A percentile compares a stretch with the other conserved stretches of the same genome.
These are phyloP conservation scores for rabbit (Oryctolagus cuniculus) DNA, from an alignment of 2,113 vertebrate species.

Conservation along the genomic window DNA sequence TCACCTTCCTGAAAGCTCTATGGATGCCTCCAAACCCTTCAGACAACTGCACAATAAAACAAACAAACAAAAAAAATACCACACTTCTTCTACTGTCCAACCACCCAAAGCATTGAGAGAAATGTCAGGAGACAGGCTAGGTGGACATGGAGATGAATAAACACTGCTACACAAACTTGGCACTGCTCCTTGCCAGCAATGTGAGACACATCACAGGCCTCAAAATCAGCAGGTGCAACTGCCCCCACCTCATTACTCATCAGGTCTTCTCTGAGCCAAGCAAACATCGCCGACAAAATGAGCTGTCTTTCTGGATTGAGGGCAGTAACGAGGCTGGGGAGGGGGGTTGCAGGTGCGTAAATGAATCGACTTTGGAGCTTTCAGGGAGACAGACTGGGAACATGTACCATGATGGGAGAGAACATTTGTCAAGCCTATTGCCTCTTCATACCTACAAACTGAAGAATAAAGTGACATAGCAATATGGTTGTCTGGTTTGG, in stretches of 20 bases:
- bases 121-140: background rate
- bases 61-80: too few species aligned
- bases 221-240: background rate
- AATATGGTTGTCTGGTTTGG: background rate
- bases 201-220: background rate
- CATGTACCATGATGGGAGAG: background rate
- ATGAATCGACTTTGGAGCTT: background rate
- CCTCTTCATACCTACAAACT: background rate
- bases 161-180: background rate
- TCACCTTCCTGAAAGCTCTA: background rate
- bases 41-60: too few species aligned
- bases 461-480: background rate
- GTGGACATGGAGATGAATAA: background rate
- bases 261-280: background rate
- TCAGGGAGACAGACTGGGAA: background rate
- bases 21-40: background rate
- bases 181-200: background rate
- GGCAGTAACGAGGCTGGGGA: background rate
- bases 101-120: too few species aligned
- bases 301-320: background rate
- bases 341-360: rapidly evolving
- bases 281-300: background rate
- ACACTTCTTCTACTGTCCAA: background rate
- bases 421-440: background rate
- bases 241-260: background rate